These are phyloP conservation scores for Lethenteron reissneri DNA, from an alignment of 2,113 vertebrate genomes.

Conservation along the genomic window DNA sequence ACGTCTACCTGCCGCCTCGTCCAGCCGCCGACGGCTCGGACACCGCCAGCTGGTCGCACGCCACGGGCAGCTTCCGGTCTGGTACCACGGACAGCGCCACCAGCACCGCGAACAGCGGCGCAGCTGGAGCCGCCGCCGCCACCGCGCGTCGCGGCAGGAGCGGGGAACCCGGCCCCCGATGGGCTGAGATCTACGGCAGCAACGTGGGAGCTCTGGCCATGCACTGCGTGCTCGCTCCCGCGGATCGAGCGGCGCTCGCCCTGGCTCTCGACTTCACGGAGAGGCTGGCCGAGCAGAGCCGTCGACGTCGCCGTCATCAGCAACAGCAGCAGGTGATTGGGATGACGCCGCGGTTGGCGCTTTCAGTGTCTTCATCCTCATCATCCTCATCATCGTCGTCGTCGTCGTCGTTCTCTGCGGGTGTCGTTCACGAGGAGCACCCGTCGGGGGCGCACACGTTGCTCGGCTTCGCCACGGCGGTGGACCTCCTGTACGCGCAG, in stretches of 20 bases:
- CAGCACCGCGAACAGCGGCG: too few relatives aligned
- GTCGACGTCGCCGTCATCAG: too few relatives aligned
- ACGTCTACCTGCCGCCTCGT: background rate
- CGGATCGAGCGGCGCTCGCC: background rate
- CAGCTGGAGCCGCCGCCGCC: too few relatives aligned
- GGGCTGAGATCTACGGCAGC: conserved; percentile 2
- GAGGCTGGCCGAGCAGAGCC: background rate
- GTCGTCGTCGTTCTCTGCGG: background rate
- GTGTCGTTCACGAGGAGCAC: background rate
- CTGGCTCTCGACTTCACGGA: conserved; percentile 1
- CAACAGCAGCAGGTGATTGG: too few relatives aligned
- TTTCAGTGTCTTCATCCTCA: too few relatives aligned
- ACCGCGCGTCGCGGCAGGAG: too few relatives aligned
- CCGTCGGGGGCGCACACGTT: background rate
- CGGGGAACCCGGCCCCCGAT: background rate
- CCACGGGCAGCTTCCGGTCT: too few relatives aligned
- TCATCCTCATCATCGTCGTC: too few relatives aligned
- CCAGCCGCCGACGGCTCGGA: background rate
- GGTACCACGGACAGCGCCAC: too few relatives aligned
- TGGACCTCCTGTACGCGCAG: background rate
- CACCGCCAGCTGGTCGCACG: background rate
- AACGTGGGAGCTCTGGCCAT: background rate
- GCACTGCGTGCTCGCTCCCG: background rate
- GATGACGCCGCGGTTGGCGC: too few relatives aligned
- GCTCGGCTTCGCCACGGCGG: background rate